Evolutionary conservation across 2,113 vertebrate species (phyloP).

Genomic region (Phoxinus phoxinus): DNA sequence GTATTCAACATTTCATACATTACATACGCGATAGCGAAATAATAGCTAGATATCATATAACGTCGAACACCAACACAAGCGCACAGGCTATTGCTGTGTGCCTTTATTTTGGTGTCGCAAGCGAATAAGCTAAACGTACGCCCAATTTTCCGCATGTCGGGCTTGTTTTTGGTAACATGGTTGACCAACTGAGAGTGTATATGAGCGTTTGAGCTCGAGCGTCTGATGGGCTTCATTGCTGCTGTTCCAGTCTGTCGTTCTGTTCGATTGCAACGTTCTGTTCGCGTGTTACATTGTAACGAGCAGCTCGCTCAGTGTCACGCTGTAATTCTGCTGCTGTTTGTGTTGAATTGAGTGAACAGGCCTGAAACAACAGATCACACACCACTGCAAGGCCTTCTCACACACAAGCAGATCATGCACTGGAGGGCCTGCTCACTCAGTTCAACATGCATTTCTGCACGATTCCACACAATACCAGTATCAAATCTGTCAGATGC

Average conservation of each 20-base stretch:
- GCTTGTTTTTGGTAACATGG: constrained; percentile 6
- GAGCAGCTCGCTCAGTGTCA: constrained; percentile 10
- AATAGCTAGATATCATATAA: constrained; percentile 63
- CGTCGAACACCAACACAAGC: constrained; percentile 33
- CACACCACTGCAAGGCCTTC: constrained; percentile 7
- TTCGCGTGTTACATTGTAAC: constrained; percentile 7
- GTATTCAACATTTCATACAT: constrained; percentile 58
- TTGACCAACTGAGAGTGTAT: background rate
- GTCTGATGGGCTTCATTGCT: constrained; percentile 8
- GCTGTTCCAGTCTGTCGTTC: background rate
- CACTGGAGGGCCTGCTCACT: constrained; percentile 5
- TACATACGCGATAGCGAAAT: background rate
- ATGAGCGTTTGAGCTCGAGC: background rate
- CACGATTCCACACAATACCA: background rate
- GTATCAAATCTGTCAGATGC: background rate
- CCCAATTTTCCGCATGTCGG: constrained; percentile 9
- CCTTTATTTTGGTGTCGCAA: constrained; percentile 37
- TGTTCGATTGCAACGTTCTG: background rate
- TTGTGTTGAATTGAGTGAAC: constrained; percentile 28
- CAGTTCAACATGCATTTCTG: background rate
- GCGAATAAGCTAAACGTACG: constrained; percentile 3
- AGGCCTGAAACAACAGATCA: constrained; percentile 30
- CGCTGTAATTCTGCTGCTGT: constrained; percentile 22
- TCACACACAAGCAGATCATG: background rate
- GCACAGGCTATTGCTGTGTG: constrained; percentile 1